Percentiles rank a stretch among this genome's conserved stretches.
These are phyloP conservation scores for Odobenus rosmarus DNA, from an alignment of 2,113 vertebrate species.

Conservation along the genomic window DNA sequence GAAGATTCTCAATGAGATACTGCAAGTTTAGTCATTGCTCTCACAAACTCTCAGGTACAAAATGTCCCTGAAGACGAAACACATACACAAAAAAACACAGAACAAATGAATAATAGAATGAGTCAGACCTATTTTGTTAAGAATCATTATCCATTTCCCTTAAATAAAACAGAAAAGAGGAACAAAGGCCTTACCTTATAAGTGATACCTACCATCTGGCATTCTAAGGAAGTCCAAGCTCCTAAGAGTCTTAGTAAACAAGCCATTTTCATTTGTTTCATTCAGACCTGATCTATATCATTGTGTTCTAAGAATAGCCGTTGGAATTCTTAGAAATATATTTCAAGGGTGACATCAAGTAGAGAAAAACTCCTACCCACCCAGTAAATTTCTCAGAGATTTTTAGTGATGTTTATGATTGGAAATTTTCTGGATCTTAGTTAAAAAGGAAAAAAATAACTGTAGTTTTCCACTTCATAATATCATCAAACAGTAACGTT, in stretches of 20 bases:
- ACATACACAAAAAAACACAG: not conserved
- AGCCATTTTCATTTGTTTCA: not conserved
- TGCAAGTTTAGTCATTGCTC: not conserved
- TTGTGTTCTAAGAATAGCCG: not conserved
- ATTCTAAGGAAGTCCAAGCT: not conserved
- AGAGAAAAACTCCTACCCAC: not conserved
- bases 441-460: not conserved
- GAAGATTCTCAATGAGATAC: not conserved
- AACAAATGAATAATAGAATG: constrained; percentile 34
- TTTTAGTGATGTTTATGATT: not conserved
- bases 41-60: constrained; percentile 4
- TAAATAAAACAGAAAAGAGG: not conserved
- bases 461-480: not conserved
- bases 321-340: not conserved
- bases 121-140: constrained; percentile 63
- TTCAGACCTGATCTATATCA: not conserved
- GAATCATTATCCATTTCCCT: constrained; percentile 5
- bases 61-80: constrained; percentile 41
- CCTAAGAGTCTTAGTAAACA: not conserved
- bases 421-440: not conserved
- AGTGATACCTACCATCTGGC: not conserved
- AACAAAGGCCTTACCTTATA: not conserved
- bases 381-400: not conserved
- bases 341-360: not conserved
- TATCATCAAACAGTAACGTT: not conserved